Base-by-base conservation (phyloP, 2,113 vertebrate species). In the Zosterops borbonicus region DNA sequence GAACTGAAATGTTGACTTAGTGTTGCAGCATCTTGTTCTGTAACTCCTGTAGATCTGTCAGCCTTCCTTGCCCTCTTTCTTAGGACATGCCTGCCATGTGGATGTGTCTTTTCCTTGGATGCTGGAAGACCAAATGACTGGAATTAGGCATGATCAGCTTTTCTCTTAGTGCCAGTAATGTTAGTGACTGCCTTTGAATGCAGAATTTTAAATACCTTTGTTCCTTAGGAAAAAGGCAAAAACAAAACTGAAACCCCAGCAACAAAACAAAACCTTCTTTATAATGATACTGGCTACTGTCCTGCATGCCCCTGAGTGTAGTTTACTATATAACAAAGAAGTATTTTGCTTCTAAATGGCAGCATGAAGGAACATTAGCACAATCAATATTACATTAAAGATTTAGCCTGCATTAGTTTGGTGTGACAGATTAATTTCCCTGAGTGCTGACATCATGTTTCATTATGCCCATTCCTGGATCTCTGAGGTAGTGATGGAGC, bases 301-400 rank as follows among this genome's bases (percentile, higher is more conserved):
- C 58, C 83, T 44, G 55, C 28, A 25, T 65, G 83, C 87, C 92
- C 94, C 87, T 41, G 70, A 95, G 64, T 28, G 25, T 59, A 80
- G 67, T 69, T 64, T 80, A 29, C 80, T 56, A 3, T 59, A 33
- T 86, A 74, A 88, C 59, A 79, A 94, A 94, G 73, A 92, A 81
- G 21, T 85, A 73, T 91, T 95, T 87, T 95, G 73, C 68, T 96
- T 90, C 37, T n/a, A 78, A 92, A 89, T 76, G 94, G 90, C 91
- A 89, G 88, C 71, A 14, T 41, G 75, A 67, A 88, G 83, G 80
- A 94, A 64, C 97, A 97, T 98, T 97, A 98, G 95, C 3, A 9
- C 89, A 96, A 98, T 98, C 98, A 94, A 97, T 98, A 97, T 37
- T 83, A 4, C 96, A 80, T 96, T 96, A 96, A 97, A 94, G 94